Evolutionary conservation across 2,113 vertebrate species (phyloP).

Genomic region (Tupaia tana): DNA sequence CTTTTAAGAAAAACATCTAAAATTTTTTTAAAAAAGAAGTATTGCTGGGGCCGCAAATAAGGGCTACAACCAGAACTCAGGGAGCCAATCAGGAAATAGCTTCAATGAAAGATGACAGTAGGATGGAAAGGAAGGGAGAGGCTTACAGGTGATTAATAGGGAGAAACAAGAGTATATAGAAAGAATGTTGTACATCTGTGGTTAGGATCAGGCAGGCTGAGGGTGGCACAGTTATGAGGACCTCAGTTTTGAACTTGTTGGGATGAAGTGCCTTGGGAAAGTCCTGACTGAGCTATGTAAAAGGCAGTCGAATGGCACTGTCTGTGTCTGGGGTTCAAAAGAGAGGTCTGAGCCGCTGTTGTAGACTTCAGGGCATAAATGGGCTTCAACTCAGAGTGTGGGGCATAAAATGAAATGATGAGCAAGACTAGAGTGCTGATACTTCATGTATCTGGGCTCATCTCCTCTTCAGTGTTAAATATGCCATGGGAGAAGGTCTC

Average conservation of each 20-base stretch:
- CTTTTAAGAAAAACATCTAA: too few species aligned
- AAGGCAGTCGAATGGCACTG: fast-evolving
- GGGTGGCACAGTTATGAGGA: background rate
- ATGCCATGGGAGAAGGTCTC: background rate
- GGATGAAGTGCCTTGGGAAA: background rate
- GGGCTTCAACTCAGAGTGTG: background rate
- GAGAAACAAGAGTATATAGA: background rate
- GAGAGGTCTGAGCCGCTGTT: background rate
- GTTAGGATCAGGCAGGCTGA: background rate
- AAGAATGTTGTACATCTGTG: background rate
- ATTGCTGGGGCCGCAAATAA: background rate
- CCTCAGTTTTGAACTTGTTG: background rate
- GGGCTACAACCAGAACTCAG: background rate
- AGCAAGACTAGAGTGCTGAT: fast-evolving
- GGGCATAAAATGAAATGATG: background rate
- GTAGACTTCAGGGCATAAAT: background rate
- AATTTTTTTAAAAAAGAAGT: background rate
- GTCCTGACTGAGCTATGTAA: background rate
- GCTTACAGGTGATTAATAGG: too few species aligned
- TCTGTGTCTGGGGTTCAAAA: background rate
- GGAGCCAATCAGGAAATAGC: background rate
- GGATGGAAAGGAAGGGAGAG: background rate
- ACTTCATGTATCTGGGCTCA: background rate
- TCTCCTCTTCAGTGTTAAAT: background rate
- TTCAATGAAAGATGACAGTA: background rate